phyloP scores from a whole-genome alignment of 2,797 vertebrate genomes.

The Dicrostonyx torquatus region DNA sequence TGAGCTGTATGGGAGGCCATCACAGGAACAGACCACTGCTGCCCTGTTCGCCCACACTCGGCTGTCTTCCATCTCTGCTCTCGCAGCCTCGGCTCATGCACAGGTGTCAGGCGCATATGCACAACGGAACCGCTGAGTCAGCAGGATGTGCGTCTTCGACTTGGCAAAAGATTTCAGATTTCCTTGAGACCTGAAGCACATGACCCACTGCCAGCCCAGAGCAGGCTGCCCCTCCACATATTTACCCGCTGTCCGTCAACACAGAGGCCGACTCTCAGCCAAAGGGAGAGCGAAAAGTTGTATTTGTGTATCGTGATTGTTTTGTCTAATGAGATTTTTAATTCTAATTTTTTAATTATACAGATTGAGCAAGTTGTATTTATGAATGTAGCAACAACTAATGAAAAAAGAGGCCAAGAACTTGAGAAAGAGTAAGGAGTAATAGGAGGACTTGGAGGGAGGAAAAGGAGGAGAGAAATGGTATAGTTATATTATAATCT shows the following conservation, averaged over 20 bases:
- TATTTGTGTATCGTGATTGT: background rate
- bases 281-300: background rate
- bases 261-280: background rate
- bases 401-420: no score
- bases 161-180: background rate
- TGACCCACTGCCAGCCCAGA: background rate
- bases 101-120: background rate
- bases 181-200: background rate
- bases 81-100: background rate
- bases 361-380: background rate
- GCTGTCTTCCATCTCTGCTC: background rate
- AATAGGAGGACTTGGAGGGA: background rate
- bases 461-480: background rate
- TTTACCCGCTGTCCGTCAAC: background rate
- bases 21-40: background rate
- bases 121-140: background rate
- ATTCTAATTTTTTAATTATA: background rate
- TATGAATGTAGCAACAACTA: background rate
- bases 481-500: background rate
- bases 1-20: background rate
- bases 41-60: background rate
- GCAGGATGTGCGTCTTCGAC: background rate
- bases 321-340: conserved; percentile 11
- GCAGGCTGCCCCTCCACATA: background rate
- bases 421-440: background rate